phyloP scores from a whole-genome alignment of 2,113 vertebrate genomes.

The Tragulus kanchil region DNA sequence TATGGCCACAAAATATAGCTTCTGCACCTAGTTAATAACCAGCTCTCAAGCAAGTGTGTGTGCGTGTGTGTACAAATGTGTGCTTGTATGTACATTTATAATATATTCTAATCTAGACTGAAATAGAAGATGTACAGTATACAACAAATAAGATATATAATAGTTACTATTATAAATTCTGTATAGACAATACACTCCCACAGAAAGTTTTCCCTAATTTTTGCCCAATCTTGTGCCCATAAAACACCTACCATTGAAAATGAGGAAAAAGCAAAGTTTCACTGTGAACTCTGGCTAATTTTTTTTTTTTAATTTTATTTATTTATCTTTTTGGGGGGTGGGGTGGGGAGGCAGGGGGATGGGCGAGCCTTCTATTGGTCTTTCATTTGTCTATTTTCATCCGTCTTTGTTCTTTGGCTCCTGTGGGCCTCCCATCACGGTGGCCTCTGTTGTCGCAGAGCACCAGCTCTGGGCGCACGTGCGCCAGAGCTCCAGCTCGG shows the following conservation, averaged over 20 bases:
- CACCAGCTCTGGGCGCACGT: no score
- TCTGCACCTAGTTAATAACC: not conserved
- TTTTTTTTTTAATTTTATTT: not conserved
- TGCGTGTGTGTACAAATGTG: not conserved
- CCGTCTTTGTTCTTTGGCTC: no score
- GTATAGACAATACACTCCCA: not conserved
- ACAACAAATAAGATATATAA: not conserved
- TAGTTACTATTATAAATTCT: not conserved
- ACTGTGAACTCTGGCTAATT: not conserved
- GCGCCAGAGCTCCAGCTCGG: no score
- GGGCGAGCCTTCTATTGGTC: no score
- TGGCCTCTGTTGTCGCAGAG: no score
- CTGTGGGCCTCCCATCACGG: no score
- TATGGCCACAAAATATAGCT: not conserved
- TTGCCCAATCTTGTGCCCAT: not conserved
- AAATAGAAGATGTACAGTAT: not conserved
- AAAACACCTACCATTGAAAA: not conserved
- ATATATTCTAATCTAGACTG: slow-evolving; percentile 14
- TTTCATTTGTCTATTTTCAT: no score
- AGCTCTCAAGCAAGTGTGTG: not conserved
- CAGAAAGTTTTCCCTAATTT: not conserved
- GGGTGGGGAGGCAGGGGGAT: no score
- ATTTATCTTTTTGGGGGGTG: not conserved
- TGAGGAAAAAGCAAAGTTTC: not conserved
- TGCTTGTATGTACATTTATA: not conserved